Evolutionary conservation across 2,113 vertebrate genomes (phyloP).

Genomic region (Condylura cristata): DNA sequence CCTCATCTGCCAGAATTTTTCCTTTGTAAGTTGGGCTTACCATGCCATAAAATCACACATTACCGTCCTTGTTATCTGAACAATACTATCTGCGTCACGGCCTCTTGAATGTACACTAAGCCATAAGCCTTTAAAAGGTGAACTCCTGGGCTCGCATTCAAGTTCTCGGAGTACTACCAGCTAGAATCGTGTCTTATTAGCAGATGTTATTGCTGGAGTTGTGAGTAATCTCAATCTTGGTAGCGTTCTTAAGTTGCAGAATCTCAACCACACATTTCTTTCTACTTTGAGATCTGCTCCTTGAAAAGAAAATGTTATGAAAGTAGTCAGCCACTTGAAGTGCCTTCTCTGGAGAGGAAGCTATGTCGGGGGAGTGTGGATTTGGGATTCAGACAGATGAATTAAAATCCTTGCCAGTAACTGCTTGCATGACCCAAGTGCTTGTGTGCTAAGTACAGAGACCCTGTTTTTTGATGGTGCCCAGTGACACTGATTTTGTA

Average conservation of each 20-base stretch:
- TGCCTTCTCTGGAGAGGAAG: not conserved
- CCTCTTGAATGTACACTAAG: not conserved
- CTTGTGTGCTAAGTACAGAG: not conserved
- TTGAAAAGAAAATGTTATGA: constrained; percentile 5
- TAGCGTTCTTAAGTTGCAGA: not conserved
- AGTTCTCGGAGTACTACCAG: not conserved
- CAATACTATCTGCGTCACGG: not conserved
- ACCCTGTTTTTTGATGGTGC: not conserved
- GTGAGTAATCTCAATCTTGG: not conserved
- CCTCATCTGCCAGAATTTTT: constrained; percentile 34
- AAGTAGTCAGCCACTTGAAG: not conserved
- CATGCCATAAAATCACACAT: constrained; percentile 57
- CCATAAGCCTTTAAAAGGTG: constrained; percentile 4
- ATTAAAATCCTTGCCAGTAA: constrained; percentile 7
- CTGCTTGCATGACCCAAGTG: not conserved
- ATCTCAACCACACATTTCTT: not conserved
- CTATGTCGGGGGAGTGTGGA: not conserved
- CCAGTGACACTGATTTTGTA: not conserved
- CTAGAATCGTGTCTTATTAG: not conserved
- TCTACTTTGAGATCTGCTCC: constrained; percentile 16
- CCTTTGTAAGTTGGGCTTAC: constrained; percentile 43
- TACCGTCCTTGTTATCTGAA: constrained; percentile 24
- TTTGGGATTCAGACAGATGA: not conserved
- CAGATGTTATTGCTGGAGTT: not conserved
- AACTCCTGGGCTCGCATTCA: constrained; percentile 36